Evolutionary conservation across 2,888 invertebrate genomes (phyloP).

Genomic region (Lordiphosa fenestrarum): DNA sequence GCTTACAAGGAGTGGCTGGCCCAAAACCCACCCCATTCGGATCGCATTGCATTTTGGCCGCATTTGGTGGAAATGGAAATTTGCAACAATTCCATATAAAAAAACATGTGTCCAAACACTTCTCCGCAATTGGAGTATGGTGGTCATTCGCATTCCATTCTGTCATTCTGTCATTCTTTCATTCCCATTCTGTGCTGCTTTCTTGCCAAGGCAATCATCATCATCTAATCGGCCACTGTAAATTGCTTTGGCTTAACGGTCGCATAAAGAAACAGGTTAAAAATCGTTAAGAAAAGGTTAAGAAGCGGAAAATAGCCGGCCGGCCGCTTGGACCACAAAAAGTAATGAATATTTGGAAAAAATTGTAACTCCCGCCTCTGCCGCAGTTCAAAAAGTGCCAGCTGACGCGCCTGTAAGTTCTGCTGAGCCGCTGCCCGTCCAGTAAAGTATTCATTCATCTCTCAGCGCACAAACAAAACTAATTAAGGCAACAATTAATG

Average conservation of each 20-base stretch:
- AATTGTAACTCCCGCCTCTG: too few relatives aligned
- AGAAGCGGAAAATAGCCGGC: too few relatives aligned
- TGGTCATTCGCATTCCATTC: slow-evolving; percentile 2
- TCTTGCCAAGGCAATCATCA: slow-evolving; percentile 7
- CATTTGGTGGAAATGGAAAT: slow-evolving; percentile 4
- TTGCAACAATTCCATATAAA: slow-evolving; percentile 13
- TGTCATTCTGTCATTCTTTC: neutral
- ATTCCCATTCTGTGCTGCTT: slow-evolving; percentile 7
- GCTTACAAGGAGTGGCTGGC: neutral
- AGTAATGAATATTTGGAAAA: too few relatives aligned
- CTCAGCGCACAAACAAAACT: slow-evolving; percentile 12
- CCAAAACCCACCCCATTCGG: neutral
- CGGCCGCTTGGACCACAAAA: too few relatives aligned
- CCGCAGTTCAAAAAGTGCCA: too few relatives aligned
- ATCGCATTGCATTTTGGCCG: slow-evolving; percentile 8
- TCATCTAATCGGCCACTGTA: slow-evolving; percentile 1
- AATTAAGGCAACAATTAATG: slow-evolving; percentile 57
- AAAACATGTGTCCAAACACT: slow-evolving; percentile 8
- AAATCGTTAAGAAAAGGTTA: too few relatives aligned
- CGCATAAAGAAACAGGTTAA: neutral
- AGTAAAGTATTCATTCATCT: neutral
- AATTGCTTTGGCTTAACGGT: slow-evolving; percentile 5
- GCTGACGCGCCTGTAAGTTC: too few relatives aligned
- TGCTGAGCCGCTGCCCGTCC: too few relatives aligned
- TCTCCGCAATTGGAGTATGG: slow-evolving; percentile 1